These are phyloP conservation scores for Vidua macroura DNA, from an alignment of 2,113 vertebrate species.

Conservation along the genomic window DNA sequence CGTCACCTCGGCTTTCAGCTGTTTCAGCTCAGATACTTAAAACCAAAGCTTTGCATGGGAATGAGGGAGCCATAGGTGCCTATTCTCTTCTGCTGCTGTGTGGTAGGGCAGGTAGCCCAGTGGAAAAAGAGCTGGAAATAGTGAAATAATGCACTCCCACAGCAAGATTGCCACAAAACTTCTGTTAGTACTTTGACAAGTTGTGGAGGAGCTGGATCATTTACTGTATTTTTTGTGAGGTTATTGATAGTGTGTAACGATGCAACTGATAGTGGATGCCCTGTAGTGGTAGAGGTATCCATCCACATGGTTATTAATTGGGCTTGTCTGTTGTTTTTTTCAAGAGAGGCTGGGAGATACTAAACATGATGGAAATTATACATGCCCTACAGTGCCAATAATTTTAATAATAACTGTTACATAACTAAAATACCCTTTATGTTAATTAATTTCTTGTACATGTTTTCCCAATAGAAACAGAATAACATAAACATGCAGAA, in stretches of 20 bases:
- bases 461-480: background rate
- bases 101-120: background rate
- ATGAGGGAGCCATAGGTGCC: rapidly evolving
- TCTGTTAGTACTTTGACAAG: background rate
- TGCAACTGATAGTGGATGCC: background rate
- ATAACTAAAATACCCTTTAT: background rate
- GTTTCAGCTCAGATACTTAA: background rate
- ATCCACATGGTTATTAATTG: background rate
- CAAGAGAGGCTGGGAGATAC: background rate
- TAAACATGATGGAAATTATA: background rate
- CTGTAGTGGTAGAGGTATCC: background rate
- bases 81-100: background rate
- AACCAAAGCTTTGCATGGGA: background rate
- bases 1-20: background rate
- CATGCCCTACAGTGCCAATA: background rate
- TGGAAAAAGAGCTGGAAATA: background rate
- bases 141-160: background rate
- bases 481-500: background rate
- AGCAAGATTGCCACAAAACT: background rate
- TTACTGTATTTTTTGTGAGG: background rate
- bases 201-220: background rate
- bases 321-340: background rate
- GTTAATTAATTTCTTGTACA: background rate
- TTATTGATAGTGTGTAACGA: background rate
- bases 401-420: background rate